These are phyloP conservation scores for Zygaena filipendulae DNA, from an alignment of 2,888 invertebrate species.

Conservation along the genomic window DNA sequence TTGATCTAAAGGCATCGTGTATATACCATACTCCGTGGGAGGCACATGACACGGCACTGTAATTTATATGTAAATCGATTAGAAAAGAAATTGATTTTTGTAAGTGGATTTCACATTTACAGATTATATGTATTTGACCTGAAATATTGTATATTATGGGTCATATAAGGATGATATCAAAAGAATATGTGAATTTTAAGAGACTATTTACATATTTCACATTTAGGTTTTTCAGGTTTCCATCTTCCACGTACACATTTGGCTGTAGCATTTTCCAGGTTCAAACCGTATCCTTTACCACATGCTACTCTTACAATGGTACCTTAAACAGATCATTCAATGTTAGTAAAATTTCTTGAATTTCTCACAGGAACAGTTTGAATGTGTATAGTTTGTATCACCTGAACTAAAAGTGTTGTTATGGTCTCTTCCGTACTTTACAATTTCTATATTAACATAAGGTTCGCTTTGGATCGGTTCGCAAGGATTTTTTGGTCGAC, in stretches of 20 bases:
- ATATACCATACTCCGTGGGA: constrained; percentile 74
- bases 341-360: too few species aligned
- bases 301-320: constrained; percentile 81
- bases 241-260: constrained; percentile 87
- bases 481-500: constrained; percentile 72
- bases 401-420: constrained; percentile 79
- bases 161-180: too few species aligned
- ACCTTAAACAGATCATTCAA: constrained; percentile 59
- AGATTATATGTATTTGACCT: too few species aligned
- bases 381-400: constrained; percentile 18
- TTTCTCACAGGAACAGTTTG: too few species aligned
- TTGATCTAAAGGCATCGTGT: constrained; percentile 59
- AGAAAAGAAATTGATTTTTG: constrained; percentile 1
- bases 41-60: constrained; percentile 79
- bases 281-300: constrained; percentile 80
- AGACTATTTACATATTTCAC: constrained; percentile 76
- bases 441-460: constrained; percentile 75
- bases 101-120: not conserved
- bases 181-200: too few species aligned
- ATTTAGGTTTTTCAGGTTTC: constrained; percentile 85
- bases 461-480: constrained; percentile 73
- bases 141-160: too few species aligned
- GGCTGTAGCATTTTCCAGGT: constrained; percentile 80
- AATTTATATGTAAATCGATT: constrained; percentile 4
- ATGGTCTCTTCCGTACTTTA: constrained; percentile 76